Evolutionary conservation across 53 echinoderm and acorn worm species (phyloP).

Genomic region (Echinometra lucunter): DNA sequence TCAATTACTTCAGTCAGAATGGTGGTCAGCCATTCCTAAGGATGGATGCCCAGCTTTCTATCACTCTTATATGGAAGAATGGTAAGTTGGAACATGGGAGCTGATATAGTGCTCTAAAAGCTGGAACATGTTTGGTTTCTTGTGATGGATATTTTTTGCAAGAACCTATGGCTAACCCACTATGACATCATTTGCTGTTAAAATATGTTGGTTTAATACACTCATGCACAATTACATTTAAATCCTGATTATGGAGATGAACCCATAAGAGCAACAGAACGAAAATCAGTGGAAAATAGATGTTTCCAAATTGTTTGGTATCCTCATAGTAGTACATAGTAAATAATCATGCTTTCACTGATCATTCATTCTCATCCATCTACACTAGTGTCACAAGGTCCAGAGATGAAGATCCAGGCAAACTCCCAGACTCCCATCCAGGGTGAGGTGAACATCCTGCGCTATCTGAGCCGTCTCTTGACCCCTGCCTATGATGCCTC

Average conservation of each 20-base stretch:
- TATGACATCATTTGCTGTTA: neutral
- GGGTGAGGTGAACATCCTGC: conserved; percentile 92
- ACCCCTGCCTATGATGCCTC: conserved; percentile 82
- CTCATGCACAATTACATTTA: too few species aligned
- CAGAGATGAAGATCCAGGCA: conserved; percentile 81
- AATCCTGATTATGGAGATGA: too few species aligned
- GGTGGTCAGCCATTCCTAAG: conserved; percentile 68
- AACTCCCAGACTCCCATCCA: conserved; percentile 88
- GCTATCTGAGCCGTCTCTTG: conserved; percentile 91
- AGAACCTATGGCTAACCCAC: neutral
- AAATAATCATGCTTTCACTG: neutral
- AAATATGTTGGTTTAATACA: too few species aligned
- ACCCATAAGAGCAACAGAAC: too few species aligned
- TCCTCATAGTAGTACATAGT: too few species aligned
- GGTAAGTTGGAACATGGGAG: too few species aligned
- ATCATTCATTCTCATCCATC: neutral
- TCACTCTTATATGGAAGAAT: conserved; percentile 97
- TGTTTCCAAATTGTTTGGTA: too few species aligned
- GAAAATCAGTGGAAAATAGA: too few species aligned
- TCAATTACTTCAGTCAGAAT: conserved; percentile 77
- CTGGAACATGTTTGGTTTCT: too few species aligned
- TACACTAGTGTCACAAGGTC: conserved; percentile 82
- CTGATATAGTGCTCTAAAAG: too few species aligned
- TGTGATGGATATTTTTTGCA: too few species aligned
- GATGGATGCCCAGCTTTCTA: conserved; percentile 78